Base-by-base conservation (phyloP, 2,113 vertebrate genomes). In the Erythrocercus mccallii region DNA sequence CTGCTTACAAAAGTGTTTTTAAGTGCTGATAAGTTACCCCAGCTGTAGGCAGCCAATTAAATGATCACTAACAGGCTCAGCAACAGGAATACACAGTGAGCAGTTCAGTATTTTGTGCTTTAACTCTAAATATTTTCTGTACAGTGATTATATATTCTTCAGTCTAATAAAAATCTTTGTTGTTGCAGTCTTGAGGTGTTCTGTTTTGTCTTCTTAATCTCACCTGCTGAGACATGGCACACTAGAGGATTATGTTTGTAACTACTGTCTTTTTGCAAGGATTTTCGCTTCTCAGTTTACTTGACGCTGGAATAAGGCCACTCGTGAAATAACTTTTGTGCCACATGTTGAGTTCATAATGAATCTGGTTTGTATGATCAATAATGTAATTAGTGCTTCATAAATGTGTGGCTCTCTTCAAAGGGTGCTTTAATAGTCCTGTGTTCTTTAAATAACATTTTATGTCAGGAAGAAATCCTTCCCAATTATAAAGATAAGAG, bases 81-180 rank as follows among this genome's bases (percentile, higher is more conserved):
- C 90, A 48, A 61, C 7, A 1, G 27, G 79, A 91, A 92, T 37
- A 54, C 89, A 77, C 56, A 69, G 48, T 70, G 27, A 74, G 54
- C 7, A 3, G 48, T 88, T 95, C 81, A 66, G 31, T 92, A 82
- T 77, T 95, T 94, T 47, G 90, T 12, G 2, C 64, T 80, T 81
- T 38, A 90, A 87, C 45, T 95, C 22, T 28, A 33, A 80, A 54
- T 85, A n/a, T 93, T 87, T 96, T 96, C 83, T 86, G 89, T 95
- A 82, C 44, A 82, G 62, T 89, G 88, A 83, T 57, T 69, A 89
- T 90, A 70, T 84, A 79, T 84, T 95, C 72, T 51, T 92, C 61
- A 83, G 15, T 90, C 38, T 90, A 97, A 95, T 97, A 94, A 96
- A 96, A 94, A 69, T 48, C 33, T 94, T 95, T 77, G 87, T 90